Conservation (phyloP, 2,113 vertebrate species). For the Serinus canaria region DNA sequence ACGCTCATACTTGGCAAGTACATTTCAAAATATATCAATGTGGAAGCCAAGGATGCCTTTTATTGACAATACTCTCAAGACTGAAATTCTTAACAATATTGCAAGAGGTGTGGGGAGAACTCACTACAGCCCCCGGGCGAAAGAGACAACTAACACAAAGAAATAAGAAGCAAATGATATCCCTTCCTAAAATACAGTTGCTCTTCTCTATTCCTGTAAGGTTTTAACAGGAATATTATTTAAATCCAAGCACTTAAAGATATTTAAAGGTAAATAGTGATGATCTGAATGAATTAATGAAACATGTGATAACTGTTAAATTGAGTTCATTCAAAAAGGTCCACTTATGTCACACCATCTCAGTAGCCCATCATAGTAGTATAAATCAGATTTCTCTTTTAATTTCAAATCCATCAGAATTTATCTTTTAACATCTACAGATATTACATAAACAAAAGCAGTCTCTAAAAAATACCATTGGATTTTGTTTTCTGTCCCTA, state of each 20-base stretch:
- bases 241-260: not conserved
- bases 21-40: fast-evolving
- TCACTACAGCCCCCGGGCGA: fast-evolving
- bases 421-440: not conserved
- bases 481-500: not conserved
- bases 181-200: not conserved
- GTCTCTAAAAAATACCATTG: not conserved
- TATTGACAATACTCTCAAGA: not conserved
- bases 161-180: not conserved
- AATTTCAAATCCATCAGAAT: not conserved
- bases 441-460: not conserved
- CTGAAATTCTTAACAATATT: not conserved
- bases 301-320: not conserved
- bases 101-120: not conserved
- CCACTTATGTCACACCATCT: not conserved
- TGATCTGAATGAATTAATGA: not conserved
- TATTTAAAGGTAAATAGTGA: not conserved
- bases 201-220: not conserved
- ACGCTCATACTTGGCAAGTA: not conserved
- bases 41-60: not conserved
- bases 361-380: not conserved
- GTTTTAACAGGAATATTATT: not conserved
- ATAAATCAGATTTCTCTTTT: not conserved
- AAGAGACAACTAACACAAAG: fast-evolving
- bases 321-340: not conserved